A percentile compares a stretch with the other conserved stretches of the same genome.
These are phyloP conservation scores for Trachops cirrhosus DNA, from an alignment of 2,797 vertebrate genomes.

Conservation along the genomic window DNA sequence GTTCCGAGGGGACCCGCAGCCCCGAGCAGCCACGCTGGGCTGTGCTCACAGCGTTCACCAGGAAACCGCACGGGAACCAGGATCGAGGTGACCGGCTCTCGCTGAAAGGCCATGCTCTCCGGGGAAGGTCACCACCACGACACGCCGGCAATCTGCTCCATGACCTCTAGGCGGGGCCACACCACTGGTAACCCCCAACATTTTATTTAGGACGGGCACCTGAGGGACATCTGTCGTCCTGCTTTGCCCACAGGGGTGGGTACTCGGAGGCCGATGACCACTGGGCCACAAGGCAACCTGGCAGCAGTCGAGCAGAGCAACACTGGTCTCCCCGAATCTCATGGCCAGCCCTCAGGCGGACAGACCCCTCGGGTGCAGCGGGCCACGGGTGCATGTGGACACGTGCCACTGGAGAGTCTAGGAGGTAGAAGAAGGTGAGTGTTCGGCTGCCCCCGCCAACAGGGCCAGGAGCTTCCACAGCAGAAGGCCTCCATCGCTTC, in stretches of 20 bases:
- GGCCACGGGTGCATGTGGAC: accelerated
- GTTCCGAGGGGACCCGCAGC: accelerated
- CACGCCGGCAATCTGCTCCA: neutral
- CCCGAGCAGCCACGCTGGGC: neutral
- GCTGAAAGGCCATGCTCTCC: neutral
- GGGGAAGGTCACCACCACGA: neutral
- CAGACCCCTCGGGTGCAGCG: accelerated
- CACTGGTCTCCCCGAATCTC: neutral
- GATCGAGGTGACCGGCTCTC: neutral
- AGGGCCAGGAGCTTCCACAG: neutral
- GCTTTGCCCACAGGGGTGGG: neutral
- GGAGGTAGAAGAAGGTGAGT: constrained; percentile 49
- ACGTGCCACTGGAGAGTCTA: neutral
- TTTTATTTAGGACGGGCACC: neutral
- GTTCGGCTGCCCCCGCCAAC: accelerated
- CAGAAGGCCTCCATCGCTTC: accelerated
- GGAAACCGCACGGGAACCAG: neutral
- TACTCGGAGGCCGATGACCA: neutral
- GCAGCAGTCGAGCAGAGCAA: accelerated
- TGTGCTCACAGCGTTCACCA: neutral
- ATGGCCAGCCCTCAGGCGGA: accelerated
- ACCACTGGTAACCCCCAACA: neutral
- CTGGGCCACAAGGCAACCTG: neutral
- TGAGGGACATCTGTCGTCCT: neutral
- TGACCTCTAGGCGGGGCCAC: neutral